Percentiles rank a stretch among this genome's conserved stretches.
These are phyloP conservation scores for Morpho achilles DNA, from an alignment of 2,888 invertebrate species.

Conservation along the genomic window DNA sequence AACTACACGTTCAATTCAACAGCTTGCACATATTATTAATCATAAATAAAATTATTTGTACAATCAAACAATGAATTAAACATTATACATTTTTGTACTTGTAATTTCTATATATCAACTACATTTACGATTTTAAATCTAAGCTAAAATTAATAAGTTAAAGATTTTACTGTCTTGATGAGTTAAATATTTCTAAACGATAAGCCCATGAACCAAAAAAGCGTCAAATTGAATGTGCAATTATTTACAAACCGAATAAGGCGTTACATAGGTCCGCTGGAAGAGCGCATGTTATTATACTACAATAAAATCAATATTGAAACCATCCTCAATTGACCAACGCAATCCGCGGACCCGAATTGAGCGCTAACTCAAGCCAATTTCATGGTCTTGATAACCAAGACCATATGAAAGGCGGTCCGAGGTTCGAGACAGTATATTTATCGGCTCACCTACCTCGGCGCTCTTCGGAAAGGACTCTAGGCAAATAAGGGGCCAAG, in stretches of 20 bases:
- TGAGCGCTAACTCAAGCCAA: background rate
- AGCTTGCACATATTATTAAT: slow-evolving; percentile 8
- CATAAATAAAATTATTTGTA: slow-evolving; percentile 20
- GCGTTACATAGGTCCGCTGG: slow-evolving; percentile 27
- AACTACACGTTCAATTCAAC: slow-evolving; percentile 60
- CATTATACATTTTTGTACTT: slow-evolving; percentile 22
- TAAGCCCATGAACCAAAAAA: slow-evolving; percentile 2
- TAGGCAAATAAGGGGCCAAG: background rate
- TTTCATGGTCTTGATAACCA: no score
- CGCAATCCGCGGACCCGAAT: background rate
- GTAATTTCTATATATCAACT: slow-evolving; percentile 11
- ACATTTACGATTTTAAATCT: slow-evolving; percentile 10
- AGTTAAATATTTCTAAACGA: background rate
- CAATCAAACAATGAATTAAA: slow-evolving; percentile 25
- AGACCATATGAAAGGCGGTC: no score
- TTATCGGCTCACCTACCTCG: background rate
- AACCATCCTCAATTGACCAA: slow-evolving; percentile 12
- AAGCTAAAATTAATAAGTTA: slow-evolving; percentile 10
- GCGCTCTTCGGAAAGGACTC: background rate
- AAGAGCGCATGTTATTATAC: slow-evolving; percentile 45
- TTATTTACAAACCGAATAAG: slow-evolving; percentile 36
- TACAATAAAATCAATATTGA: slow-evolving; percentile 37
- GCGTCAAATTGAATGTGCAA: slow-evolving; percentile 56
- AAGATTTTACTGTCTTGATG: slow-evolving; percentile 5
- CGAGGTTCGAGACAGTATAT: background rate